Conservation (phyloP, 2,797 vertebrate species). For the Florisuga fusca region DNA sequence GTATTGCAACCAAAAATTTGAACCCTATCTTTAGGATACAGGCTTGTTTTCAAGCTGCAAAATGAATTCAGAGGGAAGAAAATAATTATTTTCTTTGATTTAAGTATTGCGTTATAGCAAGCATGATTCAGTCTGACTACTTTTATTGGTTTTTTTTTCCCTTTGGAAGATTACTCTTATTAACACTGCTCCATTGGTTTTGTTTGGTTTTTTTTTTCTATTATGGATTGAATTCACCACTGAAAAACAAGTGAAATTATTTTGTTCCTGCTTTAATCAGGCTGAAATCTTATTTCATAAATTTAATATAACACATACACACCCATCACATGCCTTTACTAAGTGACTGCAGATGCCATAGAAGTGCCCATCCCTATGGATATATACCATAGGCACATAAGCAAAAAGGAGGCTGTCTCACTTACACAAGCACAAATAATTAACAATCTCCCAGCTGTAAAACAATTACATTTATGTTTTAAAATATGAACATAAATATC, state of each 20-base stretch:
- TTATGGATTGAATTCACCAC: not conserved
- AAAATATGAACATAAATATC: not conserved
- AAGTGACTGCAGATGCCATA: not conserved
- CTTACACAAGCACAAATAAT: not conserved
- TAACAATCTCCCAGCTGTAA: not conserved
- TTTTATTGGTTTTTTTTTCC: not conserved
- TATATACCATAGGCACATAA: not conserved
- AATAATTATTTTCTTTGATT: not conserved
- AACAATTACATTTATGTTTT: rapidly evolving
- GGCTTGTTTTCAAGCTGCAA: not conserved
- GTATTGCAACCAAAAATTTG: not conserved
- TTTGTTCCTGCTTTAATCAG: not conserved
- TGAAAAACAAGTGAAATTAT: constrained; percentile 19
- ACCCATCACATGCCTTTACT: not conserved
- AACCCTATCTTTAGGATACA: not conserved
- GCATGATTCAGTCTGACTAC: not conserved
- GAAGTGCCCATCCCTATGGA: rapidly evolving
- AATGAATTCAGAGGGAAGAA: not conserved
- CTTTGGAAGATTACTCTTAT: not conserved
- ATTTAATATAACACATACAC: not conserved
- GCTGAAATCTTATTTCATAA: not conserved
- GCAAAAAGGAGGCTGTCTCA: not conserved
- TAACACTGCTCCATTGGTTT: not conserved
- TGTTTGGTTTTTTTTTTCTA: constrained; percentile 16
- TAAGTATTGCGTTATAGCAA: not conserved